Percentiles rank a stretch among this genome's conserved stretches.
phyloP scores from a whole-genome alignment of 2,888 invertebrate species.

The Amorpha juglandis region DNA sequence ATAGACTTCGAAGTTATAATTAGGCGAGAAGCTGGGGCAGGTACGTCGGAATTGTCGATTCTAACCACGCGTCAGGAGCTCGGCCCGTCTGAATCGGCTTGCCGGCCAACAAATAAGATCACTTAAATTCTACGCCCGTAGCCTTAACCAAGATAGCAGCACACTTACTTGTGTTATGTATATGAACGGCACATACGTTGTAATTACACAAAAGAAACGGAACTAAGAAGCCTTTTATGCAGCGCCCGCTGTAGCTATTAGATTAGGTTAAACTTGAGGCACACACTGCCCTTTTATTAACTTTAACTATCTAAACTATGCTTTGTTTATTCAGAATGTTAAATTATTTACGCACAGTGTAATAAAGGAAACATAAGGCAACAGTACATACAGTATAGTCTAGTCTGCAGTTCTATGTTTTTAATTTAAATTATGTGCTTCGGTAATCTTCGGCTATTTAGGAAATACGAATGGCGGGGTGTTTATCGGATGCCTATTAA shows the following conservation, averaged over 20 bases:
- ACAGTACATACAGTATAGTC: too few species aligned
- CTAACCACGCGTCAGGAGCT: constrained; percentile 66
- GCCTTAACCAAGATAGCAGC: constrained; percentile 70
- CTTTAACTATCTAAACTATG: not conserved
- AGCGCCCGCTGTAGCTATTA: constrained; percentile 35
- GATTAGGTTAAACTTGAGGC: constrained; percentile 3
- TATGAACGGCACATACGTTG: constrained; percentile 66
- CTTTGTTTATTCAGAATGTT: not conserved
- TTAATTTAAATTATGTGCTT: too few species aligned
- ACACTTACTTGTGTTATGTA: constrained; percentile 70
- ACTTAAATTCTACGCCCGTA: constrained; percentile 79
- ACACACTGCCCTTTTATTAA: constrained; percentile 44
- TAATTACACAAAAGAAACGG: constrained; percentile 79
- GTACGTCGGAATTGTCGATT: constrained; percentile 70
- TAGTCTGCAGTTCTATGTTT: too few species aligned
- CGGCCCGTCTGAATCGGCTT: constrained; percentile 67
- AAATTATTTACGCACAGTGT: not conserved
- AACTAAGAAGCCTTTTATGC: constrained; percentile 64
- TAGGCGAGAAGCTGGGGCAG: constrained; percentile 64
- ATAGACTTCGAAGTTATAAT: constrained; percentile 65
- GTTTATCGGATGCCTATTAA: too few species aligned
- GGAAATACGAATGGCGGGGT: too few species aligned
- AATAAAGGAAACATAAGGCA: too few species aligned
- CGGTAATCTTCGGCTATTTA: too few species aligned
- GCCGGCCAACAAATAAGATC: constrained; percentile 75